These are phyloP conservation scores for Ephydatia muelleri DNA, from an alignment of 37 sponge, comb jelly and placozoan genomes.

Conservation along the genomic window DNA sequence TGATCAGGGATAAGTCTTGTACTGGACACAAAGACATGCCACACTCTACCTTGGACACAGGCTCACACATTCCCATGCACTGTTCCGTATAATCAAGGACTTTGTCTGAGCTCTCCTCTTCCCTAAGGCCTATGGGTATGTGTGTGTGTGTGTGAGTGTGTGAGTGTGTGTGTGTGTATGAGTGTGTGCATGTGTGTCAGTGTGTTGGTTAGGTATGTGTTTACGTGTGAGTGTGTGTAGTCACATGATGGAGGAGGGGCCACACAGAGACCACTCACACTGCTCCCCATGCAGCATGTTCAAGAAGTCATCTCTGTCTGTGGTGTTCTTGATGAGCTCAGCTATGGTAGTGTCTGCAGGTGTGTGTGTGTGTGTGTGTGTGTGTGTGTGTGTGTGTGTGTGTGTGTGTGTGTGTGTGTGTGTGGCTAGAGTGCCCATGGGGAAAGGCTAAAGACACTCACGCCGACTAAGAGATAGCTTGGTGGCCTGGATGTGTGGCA, in stretches of 20 bases:
- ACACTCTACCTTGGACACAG: conserved; percentile 29
- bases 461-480: conserved; percentile 81
- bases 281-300: conserved; percentile 77
- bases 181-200: conserved; percentile 7
- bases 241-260: neutral
- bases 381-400: conserved; percentile 20
- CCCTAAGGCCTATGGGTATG: conserved; percentile 33
- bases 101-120: conserved; percentile 44
- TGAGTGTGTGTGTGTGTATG: neutral
- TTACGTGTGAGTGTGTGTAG: neutral
- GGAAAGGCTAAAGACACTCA: conserved; percentile 20
- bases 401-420: conserved; percentile 4
- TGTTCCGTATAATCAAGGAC: conserved; percentile 42
- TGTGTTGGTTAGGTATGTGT: too few relatives aligned
- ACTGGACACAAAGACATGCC: neutral
- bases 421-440: too few relatives aligned
- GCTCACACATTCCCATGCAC: conserved; percentile 42
- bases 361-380: conserved; percentile 22
- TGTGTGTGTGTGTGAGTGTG: conserved; percentile 26
- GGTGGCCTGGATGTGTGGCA: conserved; percentile 91
- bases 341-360: conserved; percentile 84
- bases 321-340: conserved; percentile 75
- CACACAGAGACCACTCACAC: conserved; percentile 33
- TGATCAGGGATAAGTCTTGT: too few relatives aligned
- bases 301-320: conserved; percentile 63